A percentile compares a stretch with the other conserved stretches of the same genome.
Conservation (phyloP, 2,113 vertebrate genomes). For the Cyanistes caeruleus region DNA sequence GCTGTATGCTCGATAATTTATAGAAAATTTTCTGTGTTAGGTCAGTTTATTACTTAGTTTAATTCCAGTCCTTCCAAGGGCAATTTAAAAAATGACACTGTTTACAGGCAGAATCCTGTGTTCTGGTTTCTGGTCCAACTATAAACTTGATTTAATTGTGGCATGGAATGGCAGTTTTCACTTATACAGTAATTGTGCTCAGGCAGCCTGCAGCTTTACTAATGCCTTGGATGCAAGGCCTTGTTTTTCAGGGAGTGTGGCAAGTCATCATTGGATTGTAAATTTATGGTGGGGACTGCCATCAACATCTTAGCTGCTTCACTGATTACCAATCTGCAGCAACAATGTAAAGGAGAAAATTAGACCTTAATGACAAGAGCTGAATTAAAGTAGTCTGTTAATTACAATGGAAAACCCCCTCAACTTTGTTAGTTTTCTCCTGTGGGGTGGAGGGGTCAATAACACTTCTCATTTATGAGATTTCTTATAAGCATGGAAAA, state of each 20-base stretch:
- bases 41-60: neutral
- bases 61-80: neutral
- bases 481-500: neutral
- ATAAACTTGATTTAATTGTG: neutral
- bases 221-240: neutral
- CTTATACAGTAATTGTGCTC: neutral
- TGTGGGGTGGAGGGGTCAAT: neutral
- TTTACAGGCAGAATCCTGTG: neutral
- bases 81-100: neutral
- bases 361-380: neutral
- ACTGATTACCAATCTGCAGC: neutral
- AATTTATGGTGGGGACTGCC: neutral
- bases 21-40: neutral
- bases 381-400: neutral
- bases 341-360: neutral
- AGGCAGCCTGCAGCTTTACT: neutral
- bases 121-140: neutral
- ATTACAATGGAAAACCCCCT: neutral
- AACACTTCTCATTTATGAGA: neutral
- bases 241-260: neutral
- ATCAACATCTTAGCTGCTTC: neutral
- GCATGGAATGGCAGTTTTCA: neutral
- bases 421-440: neutral
- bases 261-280: neutral
- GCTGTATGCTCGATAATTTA: neutral